Evolutionary conservation across 2,113 vertebrate genomes (phyloP), one percentile per base, ranked within the genome.

Genomic region (Cololabis saira): DNA sequence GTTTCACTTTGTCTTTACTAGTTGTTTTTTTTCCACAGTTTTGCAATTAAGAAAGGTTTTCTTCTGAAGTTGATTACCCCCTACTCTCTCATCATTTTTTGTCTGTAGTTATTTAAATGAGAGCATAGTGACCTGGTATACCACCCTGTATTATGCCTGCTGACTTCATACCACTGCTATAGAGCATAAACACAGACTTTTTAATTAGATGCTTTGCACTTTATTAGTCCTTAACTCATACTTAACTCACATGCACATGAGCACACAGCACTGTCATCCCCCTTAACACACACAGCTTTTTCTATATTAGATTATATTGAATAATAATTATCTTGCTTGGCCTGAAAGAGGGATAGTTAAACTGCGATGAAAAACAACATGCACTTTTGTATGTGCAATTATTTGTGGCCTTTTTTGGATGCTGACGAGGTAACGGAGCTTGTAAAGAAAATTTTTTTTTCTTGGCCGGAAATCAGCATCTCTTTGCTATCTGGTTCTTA

Each of bases 191-290:
- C 87, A 92, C 92, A 92, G 77, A 85, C 86, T 90, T 81, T 88
- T 92, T 93, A 92, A 94, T 93, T 92, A 92, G 89, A 62, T 82
- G 83, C 89, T 84, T 81, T 84, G 78, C 82, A 78, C 80, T 92
- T 90, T 90, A 91, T 87, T 87, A 90, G 81, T 87, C 84, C 80
- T 90, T 85, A 86, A 90, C 86, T 86, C 88, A 87, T 85, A 87
- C 67, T 86, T 83, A 87, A 90, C 80, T 83, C 74, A 79, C 65
- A 74, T 61, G 14, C 67, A 53, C 21, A 37, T 61, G 21, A 42
- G 49, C 49, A 56, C 44, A 69, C n/a, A 37, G 37, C 56, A 64
- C 41, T n/a, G 60, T 22, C 54, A 48, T 79, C 60, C 53, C 64
- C 43, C 64, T 62, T 22, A 73, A 74, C 61, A 51, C 72, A 79